Base-by-base conservation (phyloP, 2,888 invertebrate genomes). In the Protodeltote pygarga region DNA sequence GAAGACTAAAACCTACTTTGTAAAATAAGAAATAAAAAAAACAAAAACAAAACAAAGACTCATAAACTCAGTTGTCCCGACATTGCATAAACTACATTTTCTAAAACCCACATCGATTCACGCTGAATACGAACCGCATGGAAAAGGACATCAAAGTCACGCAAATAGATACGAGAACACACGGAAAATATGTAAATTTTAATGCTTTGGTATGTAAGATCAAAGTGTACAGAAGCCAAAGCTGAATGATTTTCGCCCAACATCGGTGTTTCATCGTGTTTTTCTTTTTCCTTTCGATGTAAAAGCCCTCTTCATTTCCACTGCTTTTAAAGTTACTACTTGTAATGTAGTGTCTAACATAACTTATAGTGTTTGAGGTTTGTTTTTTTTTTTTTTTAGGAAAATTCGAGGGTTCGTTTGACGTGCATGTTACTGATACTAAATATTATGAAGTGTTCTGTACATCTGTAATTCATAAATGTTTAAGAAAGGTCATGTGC, bases 151-250 rank as follows among this genome's bases (percentile, higher is more conserved):
- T 90, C 90, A 90, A 91, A 91, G 89, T 73, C 79, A 79, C 53
- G 73, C 80, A 83, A 88, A 90, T 83, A 81, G 79, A 79, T 77
- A 79, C 71, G 64, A 38, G 46, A 38, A 58, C 41, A 57, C 60
- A 68, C 65, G 68, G 81, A 79, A 86, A 84, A 85, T 90, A 91
- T 92, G 92, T 90, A 89, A 91, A 92, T 92, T 87, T 78, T 85
- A 87, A 89, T 83, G 77, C 81, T 77, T 71, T 77, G 61, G 69
- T 35, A 50, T 10, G 24, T 62, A 67, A 86, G 87, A 91, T 91
- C 90, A 92, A 90, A 91, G 91, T 75, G 47, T 19, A 11, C 21
- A 8, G 24, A 20, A 38, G 28, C 27, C 39, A 42, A 45, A 65
- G 67, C 59, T 50, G 72, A 70, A 72, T 78, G 81, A 81, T 82